Conservation (phyloP, 2,888 invertebrate genomes). For the Diadegma fenestrale region DNA sequence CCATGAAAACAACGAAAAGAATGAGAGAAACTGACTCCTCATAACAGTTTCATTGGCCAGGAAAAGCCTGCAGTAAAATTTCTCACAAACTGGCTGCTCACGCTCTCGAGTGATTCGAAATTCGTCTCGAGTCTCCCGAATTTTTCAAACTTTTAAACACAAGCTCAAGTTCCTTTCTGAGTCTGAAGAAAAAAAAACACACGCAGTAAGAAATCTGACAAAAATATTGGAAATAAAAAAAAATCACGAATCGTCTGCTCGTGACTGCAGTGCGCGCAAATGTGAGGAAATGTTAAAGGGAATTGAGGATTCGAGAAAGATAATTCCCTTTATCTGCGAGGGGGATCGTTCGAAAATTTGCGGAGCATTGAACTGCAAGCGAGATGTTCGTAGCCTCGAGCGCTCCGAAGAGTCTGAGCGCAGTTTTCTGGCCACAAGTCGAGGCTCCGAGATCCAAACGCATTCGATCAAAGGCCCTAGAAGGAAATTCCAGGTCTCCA, state of each 20-base stretch:
- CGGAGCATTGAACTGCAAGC: slow-evolving; percentile 37
- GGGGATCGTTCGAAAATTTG: slow-evolving; percentile 12
- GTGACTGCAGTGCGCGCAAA: not conserved
- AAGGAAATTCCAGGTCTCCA: slow-evolving; percentile 67
- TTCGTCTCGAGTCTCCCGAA: not conserved
- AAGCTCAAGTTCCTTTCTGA: not conserved
- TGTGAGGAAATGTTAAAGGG: not conserved
- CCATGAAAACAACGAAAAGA: slow-evolving; percentile 1
- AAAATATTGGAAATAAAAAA: not conserved
- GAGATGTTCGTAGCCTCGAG: slow-evolving; percentile 2
- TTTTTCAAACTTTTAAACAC: not conserved
- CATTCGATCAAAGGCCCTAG: slow-evolving; percentile 47
- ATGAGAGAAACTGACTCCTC: slow-evolving; percentile 5
- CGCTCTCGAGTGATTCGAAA: not conserved
- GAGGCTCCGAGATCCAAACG: slow-evolving; percentile 31
- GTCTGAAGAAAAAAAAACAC: not conserved
- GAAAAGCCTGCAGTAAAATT: not conserved
- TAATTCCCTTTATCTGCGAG: not conserved
- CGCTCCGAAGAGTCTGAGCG: not conserved
- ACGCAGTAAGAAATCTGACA: not conserved
- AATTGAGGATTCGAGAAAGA: not conserved
- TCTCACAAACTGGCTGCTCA: not conserved
- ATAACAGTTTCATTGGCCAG: slow-evolving; percentile 1
- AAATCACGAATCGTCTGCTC: not conserved
- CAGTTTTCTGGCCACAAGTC: slow-evolving; percentile 24